Evolutionary conservation across 2,888 invertebrate genomes (phyloP), one percentile per base, ranked within the genome.

Genomic region (Halictus quadricinctus): DNA sequence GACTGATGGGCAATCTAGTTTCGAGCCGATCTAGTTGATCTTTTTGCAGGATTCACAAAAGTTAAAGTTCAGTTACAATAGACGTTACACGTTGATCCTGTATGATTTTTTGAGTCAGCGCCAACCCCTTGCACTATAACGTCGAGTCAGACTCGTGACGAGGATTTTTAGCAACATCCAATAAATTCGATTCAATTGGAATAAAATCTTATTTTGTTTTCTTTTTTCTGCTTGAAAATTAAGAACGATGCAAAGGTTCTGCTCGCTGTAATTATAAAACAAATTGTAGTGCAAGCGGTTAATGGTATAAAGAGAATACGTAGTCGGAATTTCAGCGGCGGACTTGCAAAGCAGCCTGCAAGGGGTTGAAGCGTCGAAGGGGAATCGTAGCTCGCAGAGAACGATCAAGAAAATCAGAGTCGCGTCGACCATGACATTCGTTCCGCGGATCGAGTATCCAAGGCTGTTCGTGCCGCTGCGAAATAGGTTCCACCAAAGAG

Each of bases 391-490:
- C 36, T 36, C 36, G 36, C 36, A 36, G 3, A 2, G 36, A 69
- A n/a, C 18, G 41, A 69, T 43, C 69, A 12, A 69, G 69, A 69
- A 69, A 69, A 12, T 21, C 41, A 21, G 10, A 8, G 8, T 15
- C 29, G 64, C 36, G 66, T 69, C 69, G 69, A 69, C 69, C 69
- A 41, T 69, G 69, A 69, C 69, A 69, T 69, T 69, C 43, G 43
- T 69, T 69, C 21, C 69, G 36, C 69, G 43, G 21, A 36, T 21
- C 69, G 36, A n/a, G 21, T 43, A 12, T 43, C 21, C 69, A 69
- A 69, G 69, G 69, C 13, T 41, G 41, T 12, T n/a, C n/a, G 10
- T 21, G 41, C 21, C 43, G 69, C 69, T 69, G 36, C 69, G n/a
- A 36, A 43, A 41, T 41, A 21, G 41, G 69, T 12, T 69, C 43